Base-by-base conservation (phyloP, 2,888 invertebrate species). In the Diabrotica balteata region DNA sequence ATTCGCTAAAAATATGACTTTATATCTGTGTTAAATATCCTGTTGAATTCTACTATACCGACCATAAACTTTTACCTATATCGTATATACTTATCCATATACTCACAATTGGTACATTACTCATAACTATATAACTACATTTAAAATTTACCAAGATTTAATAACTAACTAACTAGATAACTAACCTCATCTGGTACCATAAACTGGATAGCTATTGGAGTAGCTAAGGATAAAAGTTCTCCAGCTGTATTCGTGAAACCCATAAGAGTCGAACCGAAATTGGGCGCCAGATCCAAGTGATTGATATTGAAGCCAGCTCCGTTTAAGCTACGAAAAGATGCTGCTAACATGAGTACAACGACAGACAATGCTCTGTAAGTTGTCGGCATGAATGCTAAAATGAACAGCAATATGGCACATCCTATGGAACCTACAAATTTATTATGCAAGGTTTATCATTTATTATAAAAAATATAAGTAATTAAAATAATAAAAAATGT, bases 221-320 rank as follows among this genome's bases (percentile, higher is more conserved):
- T 93, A 74, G 94, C 84, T 69, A 95, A 90, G 64, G 93, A 92
- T 83, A 92, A 91, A 9, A 93, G 85, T 76, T 92, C 93, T 0
- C 92, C 91, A 11, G 88, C 84, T 10, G 91, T 90, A 80, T 94
- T 95, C 1, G 93, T 93, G 75, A 95, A 89, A 7, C 94, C 94
- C 93, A 94, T 93, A 73, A 95, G 83, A 0, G 91, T 90, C 43
- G 94, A 94, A 3, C 94, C 92, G 80, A 91, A 93, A 80, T 92
- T 93, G 0, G 94, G 94, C 4, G 94, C 91, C 61, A 95, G 85
- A 84, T 95, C 95, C 72, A 95, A 92, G 79, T 94, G 94, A 72
- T 93, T 94, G 22, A 90, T 87, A 86, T 90, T 88, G 79, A 90
- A 92, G 2, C 94, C 94, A 54, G 90, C 89, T 75, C 90, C 93